Evolutionary conservation across 2,888 invertebrate species (phyloP), one percentile per base, ranked within the genome.

Genomic region (Tortrix viridana): DNA sequence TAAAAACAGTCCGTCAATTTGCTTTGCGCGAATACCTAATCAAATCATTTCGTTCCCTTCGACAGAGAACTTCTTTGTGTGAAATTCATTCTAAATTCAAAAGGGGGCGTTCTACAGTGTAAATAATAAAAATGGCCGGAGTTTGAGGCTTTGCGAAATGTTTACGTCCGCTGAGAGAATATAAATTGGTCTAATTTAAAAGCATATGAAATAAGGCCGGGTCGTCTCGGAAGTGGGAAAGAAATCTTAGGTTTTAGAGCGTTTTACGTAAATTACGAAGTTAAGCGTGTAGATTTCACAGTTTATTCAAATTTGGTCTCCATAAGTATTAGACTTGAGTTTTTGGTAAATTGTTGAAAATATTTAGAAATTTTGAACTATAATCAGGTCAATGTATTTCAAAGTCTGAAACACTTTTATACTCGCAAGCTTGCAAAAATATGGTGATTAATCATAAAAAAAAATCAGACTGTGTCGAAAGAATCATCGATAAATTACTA

Each of bases 111-210:
- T 60, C 60, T 66, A 57, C 64, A 65, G 65, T 65, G 80, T 82
- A 82, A 83, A 82, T 83, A 82, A 82, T 81, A 81, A 79, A 81
- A 79, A 73, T 78, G 75, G 74, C 71, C 63, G 70, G 73, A 74
- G 77, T 74, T n/a, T 77, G 74, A 71, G 70, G 72, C 66, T 77
- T 65, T 65, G 71, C 70, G 65, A 71, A 74, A 77, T 80, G 75
- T 78, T 80, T 77, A 74, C 74, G 74, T 69, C 66, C 72, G 76
- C 69, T 66, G 26, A 64, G 70, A 73, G 84, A 85, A 84, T 84
- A 82, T 79, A 80, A 83, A 85, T 83, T 78, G 77, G 68, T 67
- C 73, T 77, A 75, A 82, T 84, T 83, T 84, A 75, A 81, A 80
- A 80, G 70, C 72, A 74, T 77, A 77, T 78, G 70, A 70, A 69